Conservation (phyloP, 2,113 vertebrate species). For the Trochalopteron elliotii region DNA sequence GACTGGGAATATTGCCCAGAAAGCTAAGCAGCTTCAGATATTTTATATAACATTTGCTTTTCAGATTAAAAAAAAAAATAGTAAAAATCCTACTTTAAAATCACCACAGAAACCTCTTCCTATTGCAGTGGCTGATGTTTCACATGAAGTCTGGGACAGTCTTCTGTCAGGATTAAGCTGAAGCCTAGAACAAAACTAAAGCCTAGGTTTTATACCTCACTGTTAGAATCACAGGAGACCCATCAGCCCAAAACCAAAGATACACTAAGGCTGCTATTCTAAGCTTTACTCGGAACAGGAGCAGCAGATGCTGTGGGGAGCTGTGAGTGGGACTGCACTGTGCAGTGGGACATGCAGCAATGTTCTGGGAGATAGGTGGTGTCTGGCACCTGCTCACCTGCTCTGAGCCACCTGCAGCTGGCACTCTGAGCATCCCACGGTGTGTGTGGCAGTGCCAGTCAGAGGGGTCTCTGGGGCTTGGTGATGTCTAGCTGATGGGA, state of each 20-base stretch:
- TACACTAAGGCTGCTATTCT: neutral
- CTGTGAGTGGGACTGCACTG: neutral
- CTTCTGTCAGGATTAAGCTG: neutral
- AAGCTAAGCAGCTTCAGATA: neutral
- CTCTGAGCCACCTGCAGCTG: neutral
- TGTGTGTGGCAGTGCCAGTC: neutral
- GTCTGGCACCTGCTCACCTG: neutral
- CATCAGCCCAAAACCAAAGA: neutral
- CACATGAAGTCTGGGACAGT: neutral
- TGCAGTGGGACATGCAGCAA: neutral
- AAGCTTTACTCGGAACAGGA: neutral
- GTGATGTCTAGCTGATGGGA: neutral
- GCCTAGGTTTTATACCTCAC: neutral
- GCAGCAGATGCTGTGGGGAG: neutral
- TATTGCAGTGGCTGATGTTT: neutral
- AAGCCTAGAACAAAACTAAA: neutral
- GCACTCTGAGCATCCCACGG: neutral
- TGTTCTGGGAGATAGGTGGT: too few species aligned
- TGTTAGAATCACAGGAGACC: neutral
- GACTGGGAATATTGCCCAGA: neutral
- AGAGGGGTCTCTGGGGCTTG: neutral
- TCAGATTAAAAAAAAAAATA: neutral
- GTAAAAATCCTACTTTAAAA: neutral
- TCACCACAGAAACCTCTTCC: neutral
- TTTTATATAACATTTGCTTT: neutral